A percentile compares a stretch with the other conserved stretches of the same genome.
Conservation (phyloP, 2,888 invertebrate species). For the Candidula unifasciata region DNA sequence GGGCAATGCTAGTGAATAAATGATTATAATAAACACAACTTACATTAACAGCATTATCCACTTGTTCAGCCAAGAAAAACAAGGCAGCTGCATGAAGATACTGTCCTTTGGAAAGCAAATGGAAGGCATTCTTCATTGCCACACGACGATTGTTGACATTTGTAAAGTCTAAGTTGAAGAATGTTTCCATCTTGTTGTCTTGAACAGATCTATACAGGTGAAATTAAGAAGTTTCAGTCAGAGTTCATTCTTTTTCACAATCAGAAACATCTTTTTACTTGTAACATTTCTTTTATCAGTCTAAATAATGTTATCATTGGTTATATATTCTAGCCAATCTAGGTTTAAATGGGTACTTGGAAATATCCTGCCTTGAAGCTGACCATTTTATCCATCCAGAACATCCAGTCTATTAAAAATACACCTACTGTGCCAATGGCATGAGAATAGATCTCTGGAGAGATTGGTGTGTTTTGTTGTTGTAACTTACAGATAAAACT, state of each 20-base stretch:
- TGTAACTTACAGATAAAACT: too few relatives aligned
- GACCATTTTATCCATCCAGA: too few relatives aligned
- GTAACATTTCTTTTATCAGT: background rate
- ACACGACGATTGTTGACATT: conserved; percentile 97
- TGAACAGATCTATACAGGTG: conserved; percentile 83
- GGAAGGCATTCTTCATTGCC: conserved; percentile 98
- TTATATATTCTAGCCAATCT: too few relatives aligned
- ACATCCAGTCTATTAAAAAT: too few relatives aligned
- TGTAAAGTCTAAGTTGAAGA: conserved; percentile 95
- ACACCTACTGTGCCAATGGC: too few relatives aligned
- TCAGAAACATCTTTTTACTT: background rate
- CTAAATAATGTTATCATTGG: too few relatives aligned
- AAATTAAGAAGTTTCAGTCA: background rate
- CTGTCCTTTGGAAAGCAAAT: conserved; percentile 92
- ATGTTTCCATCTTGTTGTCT: conserved; percentile 94
- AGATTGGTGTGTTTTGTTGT: too few relatives aligned
- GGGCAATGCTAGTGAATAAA: too few relatives aligned
- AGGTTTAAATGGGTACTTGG: too few relatives aligned
- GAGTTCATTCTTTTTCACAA: background rate
- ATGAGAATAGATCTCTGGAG: too few relatives aligned
- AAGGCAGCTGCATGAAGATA: conserved; percentile 99
- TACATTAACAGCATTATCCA: conserved; percentile 97
- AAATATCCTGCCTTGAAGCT: too few relatives aligned
- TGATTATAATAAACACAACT: conserved; percentile 59
- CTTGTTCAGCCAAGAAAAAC: conserved; percentile 94